A percentile compares a stretch with the other conserved stretches of the same genome.
phyloP scores from a whole-genome alignment of 2,113 vertebrate species.

The Brachypteracias leptosomus region DNA sequence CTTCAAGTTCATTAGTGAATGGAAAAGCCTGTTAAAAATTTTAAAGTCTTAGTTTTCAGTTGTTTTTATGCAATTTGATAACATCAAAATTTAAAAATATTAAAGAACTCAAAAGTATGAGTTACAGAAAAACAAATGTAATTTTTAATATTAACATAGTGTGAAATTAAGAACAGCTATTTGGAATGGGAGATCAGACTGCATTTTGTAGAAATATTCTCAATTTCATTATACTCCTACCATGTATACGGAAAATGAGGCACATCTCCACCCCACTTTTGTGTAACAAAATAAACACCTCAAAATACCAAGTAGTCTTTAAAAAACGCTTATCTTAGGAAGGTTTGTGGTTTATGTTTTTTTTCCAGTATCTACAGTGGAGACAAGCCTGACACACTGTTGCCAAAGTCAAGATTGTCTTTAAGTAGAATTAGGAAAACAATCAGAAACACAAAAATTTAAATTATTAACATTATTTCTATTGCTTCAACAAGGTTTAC shows the following conservation, averaged over 20 bases:
- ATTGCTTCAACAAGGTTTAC: background rate
- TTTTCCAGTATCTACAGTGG: background rate
- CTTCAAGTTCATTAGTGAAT: slow-evolving; percentile 84
- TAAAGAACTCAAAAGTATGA: background rate
- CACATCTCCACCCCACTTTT: background rate
- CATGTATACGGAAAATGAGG: background rate
- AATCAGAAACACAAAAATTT: background rate
- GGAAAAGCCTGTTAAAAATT: slow-evolving; percentile 81
- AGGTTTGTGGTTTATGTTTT: background rate
- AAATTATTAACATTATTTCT: background rate
- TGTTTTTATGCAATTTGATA: background rate
- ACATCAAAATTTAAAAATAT: background rate
- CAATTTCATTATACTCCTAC: background rate
- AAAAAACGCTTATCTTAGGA: background rate
- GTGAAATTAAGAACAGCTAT: background rate
- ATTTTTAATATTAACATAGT: background rate
- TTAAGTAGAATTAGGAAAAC: background rate
- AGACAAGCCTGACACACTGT: background rate
- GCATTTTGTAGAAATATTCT: background rate
- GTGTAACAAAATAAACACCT: background rate
- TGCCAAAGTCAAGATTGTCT: background rate
- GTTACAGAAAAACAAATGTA: background rate
- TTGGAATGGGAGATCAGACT: background rate
- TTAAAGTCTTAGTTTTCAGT: background rate
- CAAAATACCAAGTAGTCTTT: background rate